Base-by-base conservation (phyloP, 2,888 invertebrate genomes). In the Nasonovia ribisnigri region DNA sequence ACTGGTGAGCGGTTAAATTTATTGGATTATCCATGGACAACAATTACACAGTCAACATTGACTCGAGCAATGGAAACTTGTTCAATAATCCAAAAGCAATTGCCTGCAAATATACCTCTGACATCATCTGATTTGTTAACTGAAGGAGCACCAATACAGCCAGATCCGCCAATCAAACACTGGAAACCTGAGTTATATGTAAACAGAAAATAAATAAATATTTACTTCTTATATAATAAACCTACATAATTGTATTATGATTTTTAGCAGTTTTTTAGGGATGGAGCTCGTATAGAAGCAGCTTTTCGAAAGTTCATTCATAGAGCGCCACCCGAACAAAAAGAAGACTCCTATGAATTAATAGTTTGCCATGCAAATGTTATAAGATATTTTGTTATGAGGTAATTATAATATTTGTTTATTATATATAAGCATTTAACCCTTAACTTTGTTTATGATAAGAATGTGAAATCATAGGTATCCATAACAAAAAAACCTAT, bases 341-440 rank as follows among this genome's bases (percentile, higher is more conserved):
- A 97, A 3, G 96, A 97, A 87, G 99, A 99, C 95, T 97, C 97
- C 0, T 98, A 98, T 95, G 99, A 99, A 67, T 95, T 99, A 86
- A 96, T 99, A 93, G 99, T 99, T 3, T 99, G 99, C 95, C 99
- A 99, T 96, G 99, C 98, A 8, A 99, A 99, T 96, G 99, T 99
- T 46, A 99, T 99, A 95, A 97, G 99, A 88, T 99, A 98, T 96
- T 98, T 98, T 95, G 97, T 98, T n/a, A 98, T 98, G 96, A 97
- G 98, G 98, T 98, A 95, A 96, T 96, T 84, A n/a, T 10, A 60
- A 46, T 46, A 8, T 89, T 3, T 60, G n/a, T 57, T 89, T 46
- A n/a, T 89, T 16, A 16, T 57, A 3, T 36, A 20, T 36, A 77
- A 77, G 8, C 3, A 77, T 36, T 11, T 20, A 77, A 67, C n/a